Conservation (phyloP, 2,797 vertebrate species). For the Hylomyscus alleni region DNA sequence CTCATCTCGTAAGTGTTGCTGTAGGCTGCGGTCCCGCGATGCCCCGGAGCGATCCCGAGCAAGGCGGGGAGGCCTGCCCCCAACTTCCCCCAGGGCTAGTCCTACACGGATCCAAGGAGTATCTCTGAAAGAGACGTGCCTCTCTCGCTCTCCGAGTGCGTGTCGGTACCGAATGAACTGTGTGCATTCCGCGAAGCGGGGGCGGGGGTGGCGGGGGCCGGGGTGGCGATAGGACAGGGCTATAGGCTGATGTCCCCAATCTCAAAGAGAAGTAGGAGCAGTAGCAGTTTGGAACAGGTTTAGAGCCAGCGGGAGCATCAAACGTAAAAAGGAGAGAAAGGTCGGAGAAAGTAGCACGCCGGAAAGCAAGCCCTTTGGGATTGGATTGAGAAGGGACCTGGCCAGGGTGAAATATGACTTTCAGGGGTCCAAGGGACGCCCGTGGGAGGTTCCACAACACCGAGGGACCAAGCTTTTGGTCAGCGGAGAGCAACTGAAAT, state of each 20-base stretch:
- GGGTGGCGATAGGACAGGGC: neutral
- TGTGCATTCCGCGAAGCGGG: neutral
- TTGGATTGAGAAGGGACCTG: neutral
- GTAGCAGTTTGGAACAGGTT: neutral
- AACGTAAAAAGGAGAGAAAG: neutral
- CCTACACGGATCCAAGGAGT: neutral
- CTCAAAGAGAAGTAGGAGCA: neutral
- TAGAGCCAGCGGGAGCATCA: neutral
- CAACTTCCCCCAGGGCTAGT: neutral
- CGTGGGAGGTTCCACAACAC: neutral
- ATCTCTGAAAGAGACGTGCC: neutral
- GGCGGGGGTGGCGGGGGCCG: neutral
- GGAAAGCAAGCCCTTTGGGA: neutral
- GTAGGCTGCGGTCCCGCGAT: neutral
- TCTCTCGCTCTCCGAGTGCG: neutral
- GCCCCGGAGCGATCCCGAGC: neutral
- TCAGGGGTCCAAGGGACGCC: neutral
- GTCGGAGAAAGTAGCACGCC: accelerated
- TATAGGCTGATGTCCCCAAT: neutral
- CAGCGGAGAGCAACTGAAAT: neutral
- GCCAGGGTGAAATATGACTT: neutral
- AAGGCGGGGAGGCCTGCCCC: neutral
- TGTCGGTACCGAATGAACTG: neutral
- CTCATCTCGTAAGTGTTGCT: neutral
- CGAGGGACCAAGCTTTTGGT: neutral